Conservation (phyloP, 2,888 invertebrate genomes). For the Marronus borbonicus region DNA sequence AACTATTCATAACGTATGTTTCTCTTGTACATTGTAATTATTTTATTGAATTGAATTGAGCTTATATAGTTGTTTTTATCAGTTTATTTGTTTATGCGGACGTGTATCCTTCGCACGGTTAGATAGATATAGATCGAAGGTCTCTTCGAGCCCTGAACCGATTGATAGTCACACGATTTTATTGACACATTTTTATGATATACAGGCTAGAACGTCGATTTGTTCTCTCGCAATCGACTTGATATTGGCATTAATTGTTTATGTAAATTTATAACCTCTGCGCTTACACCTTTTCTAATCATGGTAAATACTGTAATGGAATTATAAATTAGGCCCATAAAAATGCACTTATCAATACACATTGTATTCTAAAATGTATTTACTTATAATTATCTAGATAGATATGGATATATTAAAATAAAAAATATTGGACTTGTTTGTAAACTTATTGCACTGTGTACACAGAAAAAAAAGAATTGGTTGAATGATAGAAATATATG, state of each 20-base stretch:
- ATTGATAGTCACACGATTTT: constrained; percentile 15
- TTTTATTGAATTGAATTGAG: background rate
- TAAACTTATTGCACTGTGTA: no score
- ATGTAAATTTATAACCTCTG: constrained; percentile 24
- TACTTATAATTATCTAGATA: no score
- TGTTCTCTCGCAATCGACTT: constrained; percentile 2
- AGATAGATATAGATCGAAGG: constrained; percentile 5
- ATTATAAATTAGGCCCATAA: constrained; percentile 4
- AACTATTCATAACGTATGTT: no score
- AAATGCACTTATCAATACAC: background rate
- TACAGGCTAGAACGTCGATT: background rate
- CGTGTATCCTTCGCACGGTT: constrained; percentile 1
- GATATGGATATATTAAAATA: no score
- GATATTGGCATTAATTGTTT: background rate
- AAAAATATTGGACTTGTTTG: no score
- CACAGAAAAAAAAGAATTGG: no score
- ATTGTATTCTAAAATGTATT: no score
- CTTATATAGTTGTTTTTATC: background rate
- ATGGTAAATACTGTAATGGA: background rate
- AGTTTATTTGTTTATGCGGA: no score
- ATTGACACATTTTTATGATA: constrained; percentile 10
- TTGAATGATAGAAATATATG: no score
- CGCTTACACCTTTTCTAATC: background rate
- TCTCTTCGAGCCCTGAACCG: constrained; percentile 5
- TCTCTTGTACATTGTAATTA: no score